Evolutionary conservation across 2,113 vertebrate species (phyloP).

Genomic region (Anguilla rostrata): DNA sequence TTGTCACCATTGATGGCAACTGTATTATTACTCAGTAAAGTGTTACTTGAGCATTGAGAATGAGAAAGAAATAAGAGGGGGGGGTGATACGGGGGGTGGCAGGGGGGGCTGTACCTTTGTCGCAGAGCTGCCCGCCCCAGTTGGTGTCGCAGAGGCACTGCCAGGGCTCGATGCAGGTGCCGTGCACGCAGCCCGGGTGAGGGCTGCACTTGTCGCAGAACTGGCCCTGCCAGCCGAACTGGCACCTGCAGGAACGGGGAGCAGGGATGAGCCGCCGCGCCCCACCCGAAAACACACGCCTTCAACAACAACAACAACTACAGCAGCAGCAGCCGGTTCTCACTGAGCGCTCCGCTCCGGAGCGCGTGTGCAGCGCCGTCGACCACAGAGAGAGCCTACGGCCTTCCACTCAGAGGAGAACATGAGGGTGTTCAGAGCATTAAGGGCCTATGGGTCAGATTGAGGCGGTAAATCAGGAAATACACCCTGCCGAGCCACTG

Average conservation of each 20-base stretch:
- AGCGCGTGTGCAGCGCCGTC: no score
- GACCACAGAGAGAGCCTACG: not conserved
- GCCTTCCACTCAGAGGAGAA: not conserved
- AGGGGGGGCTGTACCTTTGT: constrained; percentile 81
- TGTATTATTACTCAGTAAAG: no score
- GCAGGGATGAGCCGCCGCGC: not conserved
- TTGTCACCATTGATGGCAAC: not conserved
- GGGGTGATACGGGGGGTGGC: not conserved
- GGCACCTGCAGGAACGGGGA: constrained; percentile 76
- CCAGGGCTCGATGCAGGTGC: constrained; percentile 94
- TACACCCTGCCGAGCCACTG: not conserved
- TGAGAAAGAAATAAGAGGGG: not conserved
- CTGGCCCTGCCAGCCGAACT: constrained; percentile 95
- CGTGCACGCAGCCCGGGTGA: constrained; percentile 93
- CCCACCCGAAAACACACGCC: not conserved
- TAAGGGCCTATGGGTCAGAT: not conserved
- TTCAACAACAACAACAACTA: not conserved
- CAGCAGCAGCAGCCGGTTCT: no score
- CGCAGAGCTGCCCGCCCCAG: constrained; percentile 97
- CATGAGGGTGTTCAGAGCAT: not conserved
- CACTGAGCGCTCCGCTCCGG: no score
- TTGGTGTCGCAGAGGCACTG: constrained; percentile 98
- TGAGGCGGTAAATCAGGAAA: not conserved
- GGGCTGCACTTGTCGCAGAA: constrained; percentile 98
- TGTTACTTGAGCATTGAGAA: not conserved